Evolutionary conservation across 2,797 vertebrate species (phyloP).

Genomic region (Phoxinus dragarum): DNA sequence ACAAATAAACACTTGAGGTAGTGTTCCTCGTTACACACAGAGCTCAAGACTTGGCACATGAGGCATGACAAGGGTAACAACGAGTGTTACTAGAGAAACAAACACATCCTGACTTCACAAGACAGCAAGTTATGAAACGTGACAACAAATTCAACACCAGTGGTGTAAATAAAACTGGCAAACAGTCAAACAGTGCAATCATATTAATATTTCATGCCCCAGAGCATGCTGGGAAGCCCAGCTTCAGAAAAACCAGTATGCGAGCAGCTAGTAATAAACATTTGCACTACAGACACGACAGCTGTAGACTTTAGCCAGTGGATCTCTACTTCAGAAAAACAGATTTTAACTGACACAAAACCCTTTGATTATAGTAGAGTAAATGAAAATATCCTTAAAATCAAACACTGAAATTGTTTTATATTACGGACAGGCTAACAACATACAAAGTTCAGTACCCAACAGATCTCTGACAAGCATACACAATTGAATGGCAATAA

Average conservation of each 20-base stretch:
- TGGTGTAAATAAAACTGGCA: constrained; percentile 17
- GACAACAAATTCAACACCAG: neutral
- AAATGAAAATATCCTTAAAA: neutral
- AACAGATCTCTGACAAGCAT: neutral
- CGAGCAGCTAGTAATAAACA: neutral
- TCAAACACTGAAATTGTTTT: neutral
- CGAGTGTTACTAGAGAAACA: neutral
- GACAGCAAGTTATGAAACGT: neutral
- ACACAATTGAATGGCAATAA: neutral
- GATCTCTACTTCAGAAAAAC: neutral
- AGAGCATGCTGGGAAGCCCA: neutral
- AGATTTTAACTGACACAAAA: neutral
- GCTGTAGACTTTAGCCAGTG: neutral
- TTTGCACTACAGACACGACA: neutral
- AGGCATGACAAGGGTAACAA: neutral
- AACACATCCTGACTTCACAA: neutral
- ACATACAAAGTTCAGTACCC: too few species aligned
- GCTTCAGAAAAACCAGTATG: constrained; percentile 25
- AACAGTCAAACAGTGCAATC: neutral
- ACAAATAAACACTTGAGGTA: neutral
- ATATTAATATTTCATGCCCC: constrained; percentile 9
- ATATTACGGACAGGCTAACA: neutral
- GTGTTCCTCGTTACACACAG: neutral
- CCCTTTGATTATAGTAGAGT: neutral
- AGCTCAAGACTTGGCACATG: neutral